These are phyloP conservation scores for Pissodes strobi DNA, from an alignment of 1,140 invertebrate species.

Conservation along the genomic window DNA sequence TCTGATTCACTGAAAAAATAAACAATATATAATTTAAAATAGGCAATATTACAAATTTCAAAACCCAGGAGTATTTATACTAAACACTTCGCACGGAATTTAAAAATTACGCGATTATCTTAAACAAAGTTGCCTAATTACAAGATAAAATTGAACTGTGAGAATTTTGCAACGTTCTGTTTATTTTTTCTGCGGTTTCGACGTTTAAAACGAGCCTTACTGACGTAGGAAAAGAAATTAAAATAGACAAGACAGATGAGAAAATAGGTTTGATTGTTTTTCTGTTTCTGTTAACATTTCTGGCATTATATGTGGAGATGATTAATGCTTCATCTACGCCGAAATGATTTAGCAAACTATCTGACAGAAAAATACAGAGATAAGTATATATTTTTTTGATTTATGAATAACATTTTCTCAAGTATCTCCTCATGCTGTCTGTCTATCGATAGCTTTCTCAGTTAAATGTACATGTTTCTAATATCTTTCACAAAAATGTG, in stretches of 20 bases:
- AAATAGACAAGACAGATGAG: constrained; percentile 21
- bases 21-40: not conserved
- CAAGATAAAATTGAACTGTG: constrained; percentile 14
- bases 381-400: no score
- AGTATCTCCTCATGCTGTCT: no score
- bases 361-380: no score
- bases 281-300: constrained; percentile 1
- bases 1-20: not conserved
- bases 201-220: not conserved
- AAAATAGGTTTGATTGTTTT: constrained; percentile 14
- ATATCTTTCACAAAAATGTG: no score
- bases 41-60: not conserved
- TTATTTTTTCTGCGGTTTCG: constrained; percentile 11
- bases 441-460: no score
- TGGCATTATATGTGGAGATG: not conserved
- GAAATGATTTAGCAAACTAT: not conserved
- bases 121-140: constrained; percentile 8
- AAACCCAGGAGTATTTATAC: not conserved
- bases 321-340: not conserved
- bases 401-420: no score
- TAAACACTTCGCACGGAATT: constrained; percentile 4
- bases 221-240: constrained; percentile 17
- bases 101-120: not conserved
- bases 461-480: no score
- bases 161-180: constrained; percentile 16